Percentiles rank a stretch among this genome's conserved stretches.
Conservation (phyloP, 2,888 invertebrate species). For the Diadegma fenestrale region DNA sequence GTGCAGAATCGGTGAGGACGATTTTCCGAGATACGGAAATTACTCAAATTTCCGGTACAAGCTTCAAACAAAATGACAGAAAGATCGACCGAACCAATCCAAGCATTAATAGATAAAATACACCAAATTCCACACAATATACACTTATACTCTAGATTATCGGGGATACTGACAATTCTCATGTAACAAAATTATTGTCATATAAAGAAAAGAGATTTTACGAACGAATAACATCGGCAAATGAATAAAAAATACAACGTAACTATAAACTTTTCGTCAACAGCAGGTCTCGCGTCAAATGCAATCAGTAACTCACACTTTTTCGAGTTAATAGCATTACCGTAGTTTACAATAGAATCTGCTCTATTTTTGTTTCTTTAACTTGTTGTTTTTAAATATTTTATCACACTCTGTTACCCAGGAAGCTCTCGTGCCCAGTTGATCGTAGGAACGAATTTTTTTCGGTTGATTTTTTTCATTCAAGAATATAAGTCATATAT, state of each 20-base stretch:
- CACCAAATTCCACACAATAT: constrained; percentile 25
- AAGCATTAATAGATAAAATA: not conserved
- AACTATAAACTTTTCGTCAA: constrained; percentile 15
- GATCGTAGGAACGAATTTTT: constrained; percentile 59
- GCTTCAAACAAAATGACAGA: not conserved
- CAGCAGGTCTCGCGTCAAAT: constrained; percentile 7
- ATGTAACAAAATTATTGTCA: constrained; percentile 52
- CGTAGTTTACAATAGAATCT: constrained; percentile 46
- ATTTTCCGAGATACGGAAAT: not conserved
- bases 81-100: not conserved
- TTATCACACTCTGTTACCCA: constrained; percentile 64
- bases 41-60: not conserved
- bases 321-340: constrained; percentile 29
- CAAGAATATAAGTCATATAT: constrained; percentile 39
- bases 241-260: not conserved
- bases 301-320: not conserved
- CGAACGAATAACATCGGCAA: constrained; percentile 9
- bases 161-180: constrained; percentile 34
- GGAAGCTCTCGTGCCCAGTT: constrained; percentile 66
- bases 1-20: not conserved
- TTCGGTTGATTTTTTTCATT: constrained; percentile 38
- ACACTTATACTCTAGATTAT: constrained; percentile 27
- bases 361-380: not conserved
- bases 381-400: constrained; percentile 17
- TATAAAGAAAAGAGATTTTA: constrained; percentile 33